These are phyloP conservation scores for Leucoptera coffeella DNA, from an alignment of 2,888 invertebrate genomes.

Conservation along the genomic window DNA sequence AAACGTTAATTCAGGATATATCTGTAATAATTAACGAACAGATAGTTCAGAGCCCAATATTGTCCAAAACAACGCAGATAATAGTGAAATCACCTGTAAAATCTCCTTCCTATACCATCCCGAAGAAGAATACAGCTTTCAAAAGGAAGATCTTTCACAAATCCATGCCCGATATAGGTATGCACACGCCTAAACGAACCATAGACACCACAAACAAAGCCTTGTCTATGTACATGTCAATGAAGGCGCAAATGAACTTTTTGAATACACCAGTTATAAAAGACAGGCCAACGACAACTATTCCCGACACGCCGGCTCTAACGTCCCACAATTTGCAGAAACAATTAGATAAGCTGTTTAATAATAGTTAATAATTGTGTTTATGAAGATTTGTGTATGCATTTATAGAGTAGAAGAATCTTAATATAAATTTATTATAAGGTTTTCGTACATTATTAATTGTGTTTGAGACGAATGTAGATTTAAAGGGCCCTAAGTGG, in stretches of 20 bases:
- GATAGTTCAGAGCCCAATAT: slow-evolving; percentile 10
- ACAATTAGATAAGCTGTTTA: slow-evolving; percentile 31
- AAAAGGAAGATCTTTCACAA: slow-evolving; percentile 24
- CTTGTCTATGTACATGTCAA: slow-evolving; percentile 28
- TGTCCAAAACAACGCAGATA: slow-evolving; percentile 14
- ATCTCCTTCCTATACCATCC: slow-evolving; percentile 32
- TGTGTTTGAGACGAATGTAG: no score
- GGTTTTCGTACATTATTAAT: no score
- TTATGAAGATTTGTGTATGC: no score
- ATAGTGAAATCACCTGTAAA: slow-evolving; percentile 18
- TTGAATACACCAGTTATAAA: slow-evolving; percentile 25
- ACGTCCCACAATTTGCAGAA: slow-evolving; percentile 32
- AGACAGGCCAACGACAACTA: slow-evolving; percentile 7
- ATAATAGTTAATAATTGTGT: slow-evolving; percentile 12
- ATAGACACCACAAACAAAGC: slow-evolving; percentile 19
- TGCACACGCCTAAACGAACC: slow-evolving; percentile 12
- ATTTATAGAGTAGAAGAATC: no score
- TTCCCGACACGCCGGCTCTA: slow-evolving; percentile 22
- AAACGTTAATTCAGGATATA: slow-evolving; percentile 10
- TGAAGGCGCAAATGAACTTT: slow-evolving; percentile 32
- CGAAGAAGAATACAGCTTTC: slow-evolving; percentile 22
- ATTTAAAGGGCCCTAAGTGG: no score
- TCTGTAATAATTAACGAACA: slow-evolving; percentile 8
- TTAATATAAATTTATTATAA: no score
- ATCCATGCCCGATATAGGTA: slow-evolving; percentile 23